phyloP scores from a whole-genome alignment of 2,888 invertebrate genomes.

The Drosophila subsilvestris region DNA sequence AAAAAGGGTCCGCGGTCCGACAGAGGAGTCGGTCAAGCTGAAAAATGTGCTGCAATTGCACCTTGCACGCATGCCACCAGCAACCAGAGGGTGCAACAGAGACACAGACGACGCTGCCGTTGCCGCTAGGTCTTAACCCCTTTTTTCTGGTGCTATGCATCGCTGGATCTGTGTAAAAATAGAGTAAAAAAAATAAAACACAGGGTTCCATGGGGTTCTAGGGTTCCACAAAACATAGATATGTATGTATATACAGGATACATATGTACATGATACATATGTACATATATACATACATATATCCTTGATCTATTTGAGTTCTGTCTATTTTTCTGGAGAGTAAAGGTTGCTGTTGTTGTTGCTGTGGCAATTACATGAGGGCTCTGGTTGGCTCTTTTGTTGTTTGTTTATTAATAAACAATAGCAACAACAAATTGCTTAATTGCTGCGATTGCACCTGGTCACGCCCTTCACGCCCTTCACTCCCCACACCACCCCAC shows the following conservation, averaged over 20 bases:
- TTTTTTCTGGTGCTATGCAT: slow-evolving; percentile 71
- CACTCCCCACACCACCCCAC: too few relatives aligned
- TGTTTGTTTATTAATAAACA: slow-evolving; percentile 77
- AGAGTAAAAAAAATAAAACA: slow-evolving; percentile 24
- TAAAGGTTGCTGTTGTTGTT: slow-evolving; percentile 37
- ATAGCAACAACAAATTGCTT: slow-evolving; percentile 68
- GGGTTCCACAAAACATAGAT: too few relatives aligned
- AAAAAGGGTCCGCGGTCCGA: slow-evolving; percentile 44
- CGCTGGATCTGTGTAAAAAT: slow-evolving; percentile 50
- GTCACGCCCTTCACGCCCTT: slow-evolving; percentile 51
- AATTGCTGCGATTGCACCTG: slow-evolving; percentile 58
- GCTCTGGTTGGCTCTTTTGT: slow-evolving; percentile 34
- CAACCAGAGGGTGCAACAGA: slow-evolving; percentile 10
- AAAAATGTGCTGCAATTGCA: slow-evolving; percentile 80
- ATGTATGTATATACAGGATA: not conserved
- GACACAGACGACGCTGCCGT: not conserved
- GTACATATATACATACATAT: slow-evolving; percentile 16
- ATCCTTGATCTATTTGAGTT: slow-evolving; percentile 46
- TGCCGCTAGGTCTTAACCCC: not conserved
- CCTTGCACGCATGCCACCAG: slow-evolving; percentile 50
- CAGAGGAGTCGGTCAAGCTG: slow-evolving; percentile 80
- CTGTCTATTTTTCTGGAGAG: slow-evolving; percentile 6
- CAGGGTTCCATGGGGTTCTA: slow-evolving; percentile 60
- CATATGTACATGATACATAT: not conserved
- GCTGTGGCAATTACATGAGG: slow-evolving; percentile 65